Base-by-base conservation (phyloP, 2,797 vertebrate species). In the Crotalus adamanteus region DNA sequence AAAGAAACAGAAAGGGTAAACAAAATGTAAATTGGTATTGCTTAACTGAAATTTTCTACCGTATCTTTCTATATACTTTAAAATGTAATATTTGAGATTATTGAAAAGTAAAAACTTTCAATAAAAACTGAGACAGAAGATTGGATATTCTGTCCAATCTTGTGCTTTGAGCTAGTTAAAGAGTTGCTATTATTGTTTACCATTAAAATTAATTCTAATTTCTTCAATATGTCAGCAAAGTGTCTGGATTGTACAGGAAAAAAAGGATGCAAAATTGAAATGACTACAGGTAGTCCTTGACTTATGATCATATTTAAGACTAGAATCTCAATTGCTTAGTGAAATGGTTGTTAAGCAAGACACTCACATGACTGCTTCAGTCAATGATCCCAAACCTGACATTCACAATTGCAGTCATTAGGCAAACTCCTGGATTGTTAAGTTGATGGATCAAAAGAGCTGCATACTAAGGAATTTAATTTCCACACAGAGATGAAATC, bases 21-120 rank as follows among this genome's bases (percentile, higher is more conserved):
- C 95, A 95, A 97, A 97, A 97, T 97, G 96, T 96, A 98, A 97
- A 98, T 97, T 93, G 96, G 94, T 97, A 97, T 86, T 97, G 94
- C 95, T 96, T 97, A 93, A 94, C 94, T 97, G 95, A 97, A 97
- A 93, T 96, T 93, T 92, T 95, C 95, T 93, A 96, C 93, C 95
- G 95, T 96, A 94, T 93, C 9, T 83, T 83, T 83, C 97, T 97
- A 94, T 93, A 95, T 93, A 89, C 97, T 95, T 93, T 95, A 96
- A 96, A 95, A 94, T 93, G 92, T 92, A 96, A 59, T 92, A 94
- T 93, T 93, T 95, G 94, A 93, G 93, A 92, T 94, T 95, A 95
- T 89, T 90, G n/a, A 94, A 69, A 97, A 88, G 93, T 95, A 97
- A 93, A 42, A 65, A n/a, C 26, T 12, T 0, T 13, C 26, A 65